phyloP scores from a whole-genome alignment of 2,113 vertebrate genomes.

The Python bivittatus region DNA sequence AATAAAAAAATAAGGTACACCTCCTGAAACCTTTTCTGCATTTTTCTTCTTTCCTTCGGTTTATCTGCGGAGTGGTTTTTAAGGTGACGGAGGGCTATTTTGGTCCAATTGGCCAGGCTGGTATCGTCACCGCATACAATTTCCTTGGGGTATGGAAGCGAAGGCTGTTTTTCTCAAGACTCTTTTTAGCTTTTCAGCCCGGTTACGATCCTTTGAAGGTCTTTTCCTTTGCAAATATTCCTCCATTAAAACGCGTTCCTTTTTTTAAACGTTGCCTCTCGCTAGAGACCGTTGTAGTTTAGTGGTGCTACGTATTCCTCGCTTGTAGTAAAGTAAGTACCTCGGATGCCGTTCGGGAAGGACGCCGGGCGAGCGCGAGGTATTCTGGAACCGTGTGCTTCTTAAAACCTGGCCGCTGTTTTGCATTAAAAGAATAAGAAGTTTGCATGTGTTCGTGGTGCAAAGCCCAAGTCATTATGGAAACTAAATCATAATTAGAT shows the following conservation, averaged over 20 bases:
- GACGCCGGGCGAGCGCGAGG: neutral
- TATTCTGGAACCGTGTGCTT: neutral
- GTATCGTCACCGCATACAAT: neutral
- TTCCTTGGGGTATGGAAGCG: neutral
- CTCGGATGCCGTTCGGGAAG: neutral
- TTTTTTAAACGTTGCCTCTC: neutral
- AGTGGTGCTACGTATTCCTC: neutral
- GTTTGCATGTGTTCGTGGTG: neutral
- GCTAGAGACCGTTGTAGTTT: neutral
- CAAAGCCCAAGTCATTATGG: slow-evolving; percentile 7
- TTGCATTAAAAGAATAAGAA: neutral
- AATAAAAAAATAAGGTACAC: neutral
- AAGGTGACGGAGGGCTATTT: neutral
- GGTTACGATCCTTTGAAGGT: neutral
- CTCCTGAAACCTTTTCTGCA: neutral
- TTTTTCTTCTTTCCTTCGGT: neutral
- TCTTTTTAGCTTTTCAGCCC: neutral
- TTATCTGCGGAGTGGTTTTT: neutral
- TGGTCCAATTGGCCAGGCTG: neutral
- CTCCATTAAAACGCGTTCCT: neutral
- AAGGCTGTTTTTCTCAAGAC: neutral
- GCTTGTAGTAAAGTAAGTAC: neutral
- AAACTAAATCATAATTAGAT: neutral
- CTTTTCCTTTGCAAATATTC: neutral
- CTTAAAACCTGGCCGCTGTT: neutral